These are phyloP conservation scores for Lynx canadensis DNA, from an alignment of 2,113 vertebrate genomes.

Conservation along the genomic window DNA sequence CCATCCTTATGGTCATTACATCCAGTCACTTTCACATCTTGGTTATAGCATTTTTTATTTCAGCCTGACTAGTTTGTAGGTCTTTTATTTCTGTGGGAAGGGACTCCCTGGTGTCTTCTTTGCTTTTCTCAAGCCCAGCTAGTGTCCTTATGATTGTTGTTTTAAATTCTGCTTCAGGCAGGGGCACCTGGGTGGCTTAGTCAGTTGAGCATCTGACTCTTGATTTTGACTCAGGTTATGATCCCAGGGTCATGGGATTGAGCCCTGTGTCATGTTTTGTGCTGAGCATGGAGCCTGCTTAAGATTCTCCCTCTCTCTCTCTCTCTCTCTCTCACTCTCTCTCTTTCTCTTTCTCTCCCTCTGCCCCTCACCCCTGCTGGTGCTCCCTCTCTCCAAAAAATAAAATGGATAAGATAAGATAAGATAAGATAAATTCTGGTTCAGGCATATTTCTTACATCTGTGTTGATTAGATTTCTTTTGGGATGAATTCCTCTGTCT, in stretches of 20 bases:
- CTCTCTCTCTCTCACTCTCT: too few species aligned
- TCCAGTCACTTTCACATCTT: neutral
- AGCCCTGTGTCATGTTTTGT: too few species aligned
- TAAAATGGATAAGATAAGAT: too few species aligned
- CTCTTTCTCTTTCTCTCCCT: too few species aligned
- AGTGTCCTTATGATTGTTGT: neutral
- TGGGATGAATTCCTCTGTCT: neutral
- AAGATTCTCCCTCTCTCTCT: too few species aligned
- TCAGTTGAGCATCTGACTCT: too few species aligned
- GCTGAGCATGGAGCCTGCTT: too few species aligned
- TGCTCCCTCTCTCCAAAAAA: too few species aligned
- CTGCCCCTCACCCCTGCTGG: too few species aligned
- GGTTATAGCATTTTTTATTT: neutral
- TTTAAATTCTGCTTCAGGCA: neutral
- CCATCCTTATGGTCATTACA: neutral
- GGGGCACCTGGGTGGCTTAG: too few species aligned
- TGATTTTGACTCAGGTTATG: too few species aligned
- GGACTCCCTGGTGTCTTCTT: neutral
- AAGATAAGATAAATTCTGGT: neutral
- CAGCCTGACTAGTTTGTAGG: neutral
- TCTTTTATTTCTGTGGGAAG: neutral
- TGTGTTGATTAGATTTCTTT: neutral
- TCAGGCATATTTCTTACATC: neutral
- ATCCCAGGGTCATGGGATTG: too few species aligned
- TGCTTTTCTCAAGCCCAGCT: neutral